Evolutionary conservation across 2,797 vertebrate species (phyloP).

Genomic region (Podarcis lilfordi): DNA sequence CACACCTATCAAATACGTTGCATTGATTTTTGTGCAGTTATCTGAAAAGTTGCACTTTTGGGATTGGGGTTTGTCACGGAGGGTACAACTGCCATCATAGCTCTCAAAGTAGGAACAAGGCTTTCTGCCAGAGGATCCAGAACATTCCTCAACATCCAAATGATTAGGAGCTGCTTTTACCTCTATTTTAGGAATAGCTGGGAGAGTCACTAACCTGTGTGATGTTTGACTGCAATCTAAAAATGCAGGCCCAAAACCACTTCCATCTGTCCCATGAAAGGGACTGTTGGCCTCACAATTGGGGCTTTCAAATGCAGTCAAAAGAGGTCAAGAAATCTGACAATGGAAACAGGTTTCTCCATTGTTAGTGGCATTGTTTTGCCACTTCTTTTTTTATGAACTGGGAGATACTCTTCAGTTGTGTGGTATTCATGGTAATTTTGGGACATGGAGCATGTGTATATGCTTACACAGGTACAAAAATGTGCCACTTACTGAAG

Average conservation of each 20-base stretch:
- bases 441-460: background rate
- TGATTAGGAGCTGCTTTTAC: constrained; percentile 17
- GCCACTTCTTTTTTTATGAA: background rate
- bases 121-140: background rate
- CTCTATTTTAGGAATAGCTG: background rate
- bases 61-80: background rate
- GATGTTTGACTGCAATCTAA: background rate
- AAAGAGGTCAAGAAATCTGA: constrained; percentile 28
- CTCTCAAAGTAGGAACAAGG: background rate
- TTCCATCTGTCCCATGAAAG: background rate
- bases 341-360: background rate
- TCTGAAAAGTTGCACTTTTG: background rate
- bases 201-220: background rate
- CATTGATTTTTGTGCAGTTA: background rate
- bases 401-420: background rate
- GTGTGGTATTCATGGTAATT: background rate
- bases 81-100: background rate
- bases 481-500: background rate
- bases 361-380: background rate
- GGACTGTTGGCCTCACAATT: background rate
- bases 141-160: constrained; percentile 24
- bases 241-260: background rate
- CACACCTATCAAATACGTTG: constrained; percentile 11
- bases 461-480: background rate
- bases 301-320: background rate